These are phyloP conservation scores for Arion vulgaris DNA, from an alignment of 1,140 invertebrate species.

Conservation along the genomic window DNA sequence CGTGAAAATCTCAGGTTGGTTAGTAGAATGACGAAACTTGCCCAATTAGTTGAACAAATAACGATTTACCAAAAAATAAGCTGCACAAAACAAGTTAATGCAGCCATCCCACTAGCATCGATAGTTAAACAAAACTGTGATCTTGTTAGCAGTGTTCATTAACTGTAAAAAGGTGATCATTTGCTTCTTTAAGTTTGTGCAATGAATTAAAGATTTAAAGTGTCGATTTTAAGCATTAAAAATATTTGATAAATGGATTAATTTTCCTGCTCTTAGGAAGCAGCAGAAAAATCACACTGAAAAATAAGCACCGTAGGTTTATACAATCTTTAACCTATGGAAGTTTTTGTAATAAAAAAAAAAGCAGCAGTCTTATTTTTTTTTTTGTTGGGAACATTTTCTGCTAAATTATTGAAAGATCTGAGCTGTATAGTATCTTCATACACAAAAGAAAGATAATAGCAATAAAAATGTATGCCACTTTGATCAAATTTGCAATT, in stretches of 20 bases:
- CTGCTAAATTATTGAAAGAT: slow-evolving; percentile 9
- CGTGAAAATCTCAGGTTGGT: background rate
- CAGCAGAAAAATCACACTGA: background rate
- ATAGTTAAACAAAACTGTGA: background rate
- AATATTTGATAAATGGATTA: too few species aligned
- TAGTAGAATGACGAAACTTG: slow-evolving; percentile 15
- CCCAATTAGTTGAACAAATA: background rate
- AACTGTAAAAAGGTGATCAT: background rate
- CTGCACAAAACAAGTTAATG: background rate
- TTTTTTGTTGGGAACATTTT: slow-evolving; percentile 19
- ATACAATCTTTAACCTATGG: background rate
- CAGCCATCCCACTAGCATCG: background rate
- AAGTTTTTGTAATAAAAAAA: too few species aligned
- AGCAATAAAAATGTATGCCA: background rate
- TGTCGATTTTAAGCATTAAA: background rate
- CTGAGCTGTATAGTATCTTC: background rate
- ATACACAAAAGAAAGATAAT: background rate
- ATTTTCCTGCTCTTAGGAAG: background rate
- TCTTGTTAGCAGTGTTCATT: background rate
- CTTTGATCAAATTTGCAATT: background rate
- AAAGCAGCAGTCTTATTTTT: background rate
- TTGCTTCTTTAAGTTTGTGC: background rate
- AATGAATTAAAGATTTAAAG: background rate
- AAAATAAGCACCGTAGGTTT: background rate
- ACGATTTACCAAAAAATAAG: background rate